Base-by-base conservation (phyloP, 2,888 invertebrate species). In the Platypus cylindrus region DNA sequence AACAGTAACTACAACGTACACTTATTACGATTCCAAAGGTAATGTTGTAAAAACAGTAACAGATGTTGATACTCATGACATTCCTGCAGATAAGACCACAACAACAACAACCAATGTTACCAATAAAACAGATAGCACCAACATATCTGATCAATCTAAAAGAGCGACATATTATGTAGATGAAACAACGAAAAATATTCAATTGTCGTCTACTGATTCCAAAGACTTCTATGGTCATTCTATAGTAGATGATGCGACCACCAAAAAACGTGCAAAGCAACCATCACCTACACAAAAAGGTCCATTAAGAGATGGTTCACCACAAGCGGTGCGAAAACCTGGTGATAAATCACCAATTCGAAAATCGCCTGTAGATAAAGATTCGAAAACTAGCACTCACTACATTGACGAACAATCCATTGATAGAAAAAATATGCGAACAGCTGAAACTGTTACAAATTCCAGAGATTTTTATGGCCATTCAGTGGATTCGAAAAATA, bases 11-110 rank as follows among this genome's bases (percentile, higher is more conserved):
- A 60, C 59, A 1, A 59, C 58, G 5, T 58, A 52, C 8, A 60
- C 59, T 0, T 57, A 58, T 40, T 62, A 63, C 35, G 63, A 62
- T 45, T 55, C 60, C 1, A 52, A 53, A 37, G 60, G 60, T 13
- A 62, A 61, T 37, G 48, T 58, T 4, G 44, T 60, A 15, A 58
- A 58, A 41, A 55, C 53, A 9, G 45, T 53, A 13, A 56, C 54
- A 1, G 53, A 55, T 37, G 54, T 54, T 12, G 56, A 57, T 36
- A 47, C 44, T 16, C 41, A 47, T 34, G 23, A 32, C 9, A 43
- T 45, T 35, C 48, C 48, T 5, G 46, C 41, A 17, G 22, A 8
- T 9, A 3, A 15, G 4, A 30, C 33, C 13, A 27, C 36, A 5
- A 23, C 31, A 3, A 24, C 32, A 25, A 22, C 23, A 12, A 31